These are phyloP conservation scores for Archips crataeganus DNA, from an alignment of 2,888 invertebrate genomes.

Conservation along the genomic window DNA sequence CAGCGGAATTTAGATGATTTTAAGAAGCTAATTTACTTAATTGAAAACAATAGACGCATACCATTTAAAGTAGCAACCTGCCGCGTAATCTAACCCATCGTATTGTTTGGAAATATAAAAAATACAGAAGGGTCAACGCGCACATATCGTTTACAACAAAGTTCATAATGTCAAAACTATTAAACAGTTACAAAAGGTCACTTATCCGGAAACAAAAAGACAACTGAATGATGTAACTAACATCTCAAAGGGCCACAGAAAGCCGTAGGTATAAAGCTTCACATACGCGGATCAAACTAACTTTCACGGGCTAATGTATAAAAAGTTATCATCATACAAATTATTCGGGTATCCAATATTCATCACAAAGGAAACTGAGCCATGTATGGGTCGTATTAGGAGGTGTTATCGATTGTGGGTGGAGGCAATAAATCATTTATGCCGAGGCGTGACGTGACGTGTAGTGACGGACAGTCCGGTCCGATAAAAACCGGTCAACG, in stretches of 20 bases:
- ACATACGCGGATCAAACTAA: constrained; percentile 58
- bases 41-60: too few relatives aligned
- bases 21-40: too few relatives aligned
- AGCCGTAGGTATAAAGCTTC: constrained; percentile 35
- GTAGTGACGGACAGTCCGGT: constrained; percentile 61
- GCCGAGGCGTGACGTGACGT: constrained; percentile 71
- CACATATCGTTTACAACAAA: neutral
- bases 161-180: constrained; percentile 26
- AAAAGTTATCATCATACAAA: constrained; percentile 62
- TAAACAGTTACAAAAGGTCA: constrained; percentile 18
- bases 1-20: too few relatives aligned
- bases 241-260: constrained; percentile 31
- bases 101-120: neutral
- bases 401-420: constrained; percentile 57
- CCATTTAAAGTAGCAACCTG: neutral
- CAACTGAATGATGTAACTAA: constrained; percentile 16
- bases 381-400: constrained; percentile 53
- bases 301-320: constrained; percentile 63
- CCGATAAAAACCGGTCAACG: constrained; percentile 38
- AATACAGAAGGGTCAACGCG: neutral
- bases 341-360: constrained; percentile 54
- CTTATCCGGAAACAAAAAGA: constrained; percentile 24
- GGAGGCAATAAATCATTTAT: constrained; percentile 71
- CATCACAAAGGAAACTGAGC: constrained; percentile 51
- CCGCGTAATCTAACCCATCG: neutral